These are phyloP conservation scores for Sminthurinus signatus DNA, from an alignment of 1,140 invertebrate genomes.

Conservation along the genomic window DNA sequence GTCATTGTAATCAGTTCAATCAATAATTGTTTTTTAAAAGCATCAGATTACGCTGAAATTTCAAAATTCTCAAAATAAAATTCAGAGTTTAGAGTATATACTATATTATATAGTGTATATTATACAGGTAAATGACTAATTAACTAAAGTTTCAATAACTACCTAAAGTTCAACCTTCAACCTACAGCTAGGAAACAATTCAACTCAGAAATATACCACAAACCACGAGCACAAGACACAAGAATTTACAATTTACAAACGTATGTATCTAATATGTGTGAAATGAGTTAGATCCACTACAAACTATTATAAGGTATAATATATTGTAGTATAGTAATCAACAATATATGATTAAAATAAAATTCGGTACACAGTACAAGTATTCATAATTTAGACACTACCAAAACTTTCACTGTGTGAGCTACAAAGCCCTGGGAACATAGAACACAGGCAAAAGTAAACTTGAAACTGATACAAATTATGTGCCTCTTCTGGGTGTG, in stretches of 20 bases:
- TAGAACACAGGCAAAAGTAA: neutral
- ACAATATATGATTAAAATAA: neutral
- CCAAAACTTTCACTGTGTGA: too few species aligned
- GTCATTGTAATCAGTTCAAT: neutral
- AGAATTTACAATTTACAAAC: too few species aligned
- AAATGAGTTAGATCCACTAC: neutral
- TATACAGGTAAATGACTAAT: neutral
- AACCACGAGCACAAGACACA: neutral
- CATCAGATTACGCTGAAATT: neutral
- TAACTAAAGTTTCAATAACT: neutral
- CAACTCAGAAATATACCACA: neutral
- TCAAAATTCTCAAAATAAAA: neutral
- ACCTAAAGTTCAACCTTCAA: neutral
- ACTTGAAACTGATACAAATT: too few species aligned
- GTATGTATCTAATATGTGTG: too few species aligned
- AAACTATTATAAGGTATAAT: neutral
- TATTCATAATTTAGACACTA: too few species aligned
- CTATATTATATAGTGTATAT: too few species aligned
- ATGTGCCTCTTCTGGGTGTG: too few species aligned
- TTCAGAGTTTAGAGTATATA: neutral
- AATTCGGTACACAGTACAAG: neutral
- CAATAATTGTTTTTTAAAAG: neutral
- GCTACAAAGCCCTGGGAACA: neutral
- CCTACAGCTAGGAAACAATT: neutral
- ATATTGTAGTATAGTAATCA: neutral